Percentiles rank a stretch among this genome's conserved stretches.
Conservation (phyloP, 2,888 invertebrate genomes). For the Glyphotaelius pellucidus region DNA sequence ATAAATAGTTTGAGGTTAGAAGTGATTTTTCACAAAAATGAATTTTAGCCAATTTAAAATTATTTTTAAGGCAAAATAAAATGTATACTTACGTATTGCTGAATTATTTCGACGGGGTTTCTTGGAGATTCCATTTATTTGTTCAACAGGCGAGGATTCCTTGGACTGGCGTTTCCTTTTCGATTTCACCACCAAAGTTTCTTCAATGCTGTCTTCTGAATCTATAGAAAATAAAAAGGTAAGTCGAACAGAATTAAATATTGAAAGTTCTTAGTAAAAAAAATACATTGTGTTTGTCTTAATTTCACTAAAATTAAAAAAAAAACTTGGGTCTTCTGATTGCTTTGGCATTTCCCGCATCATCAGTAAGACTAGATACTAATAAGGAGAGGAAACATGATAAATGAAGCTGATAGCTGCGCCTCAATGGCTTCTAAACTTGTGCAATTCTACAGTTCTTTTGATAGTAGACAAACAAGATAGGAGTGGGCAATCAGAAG, state of each 20-base stretch:
- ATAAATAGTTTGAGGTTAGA: background rate
- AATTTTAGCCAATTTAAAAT: background rate
- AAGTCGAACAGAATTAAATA: background rate
- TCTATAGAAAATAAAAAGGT: constrained; percentile 68
- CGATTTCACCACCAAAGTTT: constrained; percentile 62
- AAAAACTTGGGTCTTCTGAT: too few species aligned
- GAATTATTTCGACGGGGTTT: constrained; percentile 50
- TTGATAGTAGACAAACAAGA: too few species aligned
- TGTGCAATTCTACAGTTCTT: too few species aligned
- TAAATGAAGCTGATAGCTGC: too few species aligned
- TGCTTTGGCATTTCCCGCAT: too few species aligned
- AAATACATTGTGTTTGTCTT: background rate
- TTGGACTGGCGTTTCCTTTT: constrained; percentile 71
- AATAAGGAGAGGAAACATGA: too few species aligned
- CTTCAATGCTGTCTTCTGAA: constrained; percentile 74
- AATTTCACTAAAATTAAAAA: background rate
- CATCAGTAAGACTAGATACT: too few species aligned
- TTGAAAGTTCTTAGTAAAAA: background rate
- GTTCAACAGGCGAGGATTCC: constrained; percentile 68
- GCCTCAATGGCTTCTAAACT: too few species aligned
- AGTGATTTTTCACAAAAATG: background rate
- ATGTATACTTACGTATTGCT: constrained; percentile 32
- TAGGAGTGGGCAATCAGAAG: too few species aligned
- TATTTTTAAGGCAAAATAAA: background rate
- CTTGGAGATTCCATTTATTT: constrained; percentile 41